phyloP scores from a whole-genome alignment of 1,140 invertebrate species.

The Andricus grossulariae region DNA sequence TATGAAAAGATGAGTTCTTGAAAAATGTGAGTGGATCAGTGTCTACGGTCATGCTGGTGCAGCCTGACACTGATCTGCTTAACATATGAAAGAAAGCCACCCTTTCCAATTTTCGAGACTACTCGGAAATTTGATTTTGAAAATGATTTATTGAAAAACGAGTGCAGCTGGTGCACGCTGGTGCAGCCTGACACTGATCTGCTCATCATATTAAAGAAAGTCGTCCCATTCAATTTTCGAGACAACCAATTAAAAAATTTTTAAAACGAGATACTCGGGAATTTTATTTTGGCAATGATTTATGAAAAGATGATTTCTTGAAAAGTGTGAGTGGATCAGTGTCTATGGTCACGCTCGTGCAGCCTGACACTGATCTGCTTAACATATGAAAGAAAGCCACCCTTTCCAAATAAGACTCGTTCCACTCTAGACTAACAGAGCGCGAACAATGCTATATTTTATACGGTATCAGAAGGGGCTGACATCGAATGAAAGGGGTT shows the following conservation, averaged over 20 bases:
- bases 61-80: conserved; percentile 67
- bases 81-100: conserved; percentile 68
- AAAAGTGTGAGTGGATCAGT: conserved; percentile 6
- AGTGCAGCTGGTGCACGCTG: no score
- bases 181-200: conserved; percentile 63
- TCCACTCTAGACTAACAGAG: conserved; percentile 66
- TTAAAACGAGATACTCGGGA: no score
- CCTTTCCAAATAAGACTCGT: conserved; percentile 66
- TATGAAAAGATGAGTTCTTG: neutral
- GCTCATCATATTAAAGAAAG: conserved; percentile 71
- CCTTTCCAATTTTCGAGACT: conserved; percentile 57
- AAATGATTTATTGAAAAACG: conserved; percentile 5
- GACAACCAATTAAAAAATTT: no score
- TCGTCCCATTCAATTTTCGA: conserved; percentile 34
- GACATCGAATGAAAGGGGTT: conserved; percentile 61
- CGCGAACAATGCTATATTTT: conserved; percentile 71
- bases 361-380: conserved; percentile 67
- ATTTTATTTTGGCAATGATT: neutral
- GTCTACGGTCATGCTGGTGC: conserved; percentile 5
- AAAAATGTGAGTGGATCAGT: neutral
- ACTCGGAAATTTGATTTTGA: no score
- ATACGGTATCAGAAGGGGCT: conserved; percentile 65
- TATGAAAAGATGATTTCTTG: neutral
- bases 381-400: conserved; percentile 68
- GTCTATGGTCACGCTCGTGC: conserved; percentile 1